Percentiles rank a stretch among this genome's conserved stretches.
Evolutionary conservation across 1,140 invertebrate genomes (phyloP).

Genomic region (Drosophila kanapiae): DNA sequence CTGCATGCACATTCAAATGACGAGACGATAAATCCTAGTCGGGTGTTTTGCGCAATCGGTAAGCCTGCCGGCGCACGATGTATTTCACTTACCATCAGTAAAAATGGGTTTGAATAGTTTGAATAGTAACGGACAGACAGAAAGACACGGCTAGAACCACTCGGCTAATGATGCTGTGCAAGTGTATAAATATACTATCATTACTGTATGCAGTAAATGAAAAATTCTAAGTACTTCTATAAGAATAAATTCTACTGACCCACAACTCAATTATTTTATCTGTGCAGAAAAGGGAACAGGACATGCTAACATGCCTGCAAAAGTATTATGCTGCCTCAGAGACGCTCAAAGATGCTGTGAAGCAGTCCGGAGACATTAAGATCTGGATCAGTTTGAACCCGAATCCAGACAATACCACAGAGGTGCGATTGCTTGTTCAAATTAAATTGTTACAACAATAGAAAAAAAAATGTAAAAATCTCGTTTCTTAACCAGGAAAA

Average conservation of each 20-base stretch:
- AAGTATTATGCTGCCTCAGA: constrained; percentile 88
- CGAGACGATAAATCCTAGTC: too few species aligned
- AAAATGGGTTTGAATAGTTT: too few species aligned
- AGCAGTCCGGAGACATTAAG: constrained; percentile 91
- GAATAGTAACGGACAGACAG: too few species aligned
- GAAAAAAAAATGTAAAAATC: not conserved
- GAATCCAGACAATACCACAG: constrained; percentile 76
- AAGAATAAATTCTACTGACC: not conserved
- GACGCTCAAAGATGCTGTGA: constrained; percentile 86
- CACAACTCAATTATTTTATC: not conserved
- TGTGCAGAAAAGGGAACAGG: constrained; percentile 88
- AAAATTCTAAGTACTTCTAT: too few species aligned
- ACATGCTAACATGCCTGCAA: constrained; percentile 90
- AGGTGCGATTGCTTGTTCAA: constrained; percentile 43
- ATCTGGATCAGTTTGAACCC: constrained; percentile 89
- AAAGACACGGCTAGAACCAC: too few species aligned
- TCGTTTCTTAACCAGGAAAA: constrained; percentile 66
- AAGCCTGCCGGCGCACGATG: too few species aligned
- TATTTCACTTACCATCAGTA: too few species aligned
- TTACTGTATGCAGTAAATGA: too few species aligned
- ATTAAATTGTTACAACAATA: not conserved
- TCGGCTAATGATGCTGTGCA: too few species aligned
- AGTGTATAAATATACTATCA: too few species aligned
- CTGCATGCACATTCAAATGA: too few species aligned
- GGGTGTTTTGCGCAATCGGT: too few species aligned